Base-by-base conservation (phyloP, 2,113 vertebrate genomes). In the Tragelaphus imberbis region DNA sequence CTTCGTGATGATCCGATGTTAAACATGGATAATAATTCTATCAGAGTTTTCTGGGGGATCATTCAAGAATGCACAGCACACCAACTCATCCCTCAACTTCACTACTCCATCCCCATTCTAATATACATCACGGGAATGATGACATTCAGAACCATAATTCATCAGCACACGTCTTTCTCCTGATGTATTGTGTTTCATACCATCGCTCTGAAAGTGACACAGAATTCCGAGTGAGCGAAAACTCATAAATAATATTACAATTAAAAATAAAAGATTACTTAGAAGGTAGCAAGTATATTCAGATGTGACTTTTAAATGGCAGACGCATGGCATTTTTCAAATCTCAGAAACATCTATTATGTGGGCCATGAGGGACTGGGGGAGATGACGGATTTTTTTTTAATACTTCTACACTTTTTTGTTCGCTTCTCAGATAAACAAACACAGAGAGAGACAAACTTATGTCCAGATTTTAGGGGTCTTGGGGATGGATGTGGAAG, bases 221-320 rank as follows among this genome's bases (percentile, higher is more conserved):
- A 27, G 63, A 94, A 79, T 94, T 97, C 90, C 33, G 82, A 71
- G 77, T 89, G 65, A 95, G 89, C 10, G 21, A 86, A 96, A 98
- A 95, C 21, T 63, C 89, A 59, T 96, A 98, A 98, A 95, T 97
- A 97, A 97, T 96, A 93, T 33, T 68, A 86, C 59, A 96, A 98
- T 97, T 97, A 97, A 98, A 98, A 98, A 94, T 47, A 87, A 97
- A 92, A 90, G n/a, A 95, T 96, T 97, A 81, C 91, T 97, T 65
- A 91, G 84, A 89, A 91, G 49, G 51, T 19, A 88, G 27, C 47
- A 82, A 91, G 10, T 15, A n/a, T 77, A 56, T 97, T 96, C 88
- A 94, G 71, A 86, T 87, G n/a, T 68, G 93, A 94, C 92, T 96
- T 97, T 88, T 96, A 90, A 97, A 71, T 91, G 63, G 53, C 56